Evolutionary conservation across 2,888 invertebrate genomes (phyloP).

Genomic region (Synergus itoensis): DNA sequence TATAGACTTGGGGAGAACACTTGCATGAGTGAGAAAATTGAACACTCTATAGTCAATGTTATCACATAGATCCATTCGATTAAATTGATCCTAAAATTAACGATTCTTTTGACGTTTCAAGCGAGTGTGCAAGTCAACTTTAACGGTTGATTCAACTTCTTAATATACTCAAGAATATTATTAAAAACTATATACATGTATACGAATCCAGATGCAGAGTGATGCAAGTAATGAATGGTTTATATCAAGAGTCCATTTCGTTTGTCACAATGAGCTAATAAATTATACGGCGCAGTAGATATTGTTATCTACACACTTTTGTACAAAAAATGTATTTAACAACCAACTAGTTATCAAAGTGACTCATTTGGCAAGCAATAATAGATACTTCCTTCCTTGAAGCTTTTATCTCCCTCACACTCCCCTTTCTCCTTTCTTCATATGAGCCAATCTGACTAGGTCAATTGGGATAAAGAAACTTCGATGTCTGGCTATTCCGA

Average conservation of each 20-base stretch:
- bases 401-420: neutral
- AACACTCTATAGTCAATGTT: neutral
- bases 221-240: neutral
- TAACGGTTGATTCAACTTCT: too few species aligned
- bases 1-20: slow-evolving; percentile 59
- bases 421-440: slow-evolving; percentile 35
- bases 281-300: slow-evolving; percentile 56
- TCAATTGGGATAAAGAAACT: slow-evolving; percentile 68
- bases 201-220: too few species aligned
- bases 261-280: slow-evolving; percentile 54
- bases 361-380: slow-evolving; percentile 65
- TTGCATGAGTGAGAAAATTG: neutral
- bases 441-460: slow-evolving; percentile 65
- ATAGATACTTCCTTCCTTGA: slow-evolving; percentile 43
- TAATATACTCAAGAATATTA: too few species aligned
- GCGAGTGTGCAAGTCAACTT: neutral
- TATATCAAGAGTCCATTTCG: slow-evolving; percentile 57
- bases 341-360: slow-evolving; percentile 54
- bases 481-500: slow-evolving; percentile 51
- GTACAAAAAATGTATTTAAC: slow-evolving; percentile 55
- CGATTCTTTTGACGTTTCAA: neutral
- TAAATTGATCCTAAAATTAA: neutral
- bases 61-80: neutral
- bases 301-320: slow-evolving; percentile 61
- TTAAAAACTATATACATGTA: too few species aligned